phyloP scores from a whole-genome alignment of 2,113 vertebrate species.

The Antidorcas marsupialis region DNA sequence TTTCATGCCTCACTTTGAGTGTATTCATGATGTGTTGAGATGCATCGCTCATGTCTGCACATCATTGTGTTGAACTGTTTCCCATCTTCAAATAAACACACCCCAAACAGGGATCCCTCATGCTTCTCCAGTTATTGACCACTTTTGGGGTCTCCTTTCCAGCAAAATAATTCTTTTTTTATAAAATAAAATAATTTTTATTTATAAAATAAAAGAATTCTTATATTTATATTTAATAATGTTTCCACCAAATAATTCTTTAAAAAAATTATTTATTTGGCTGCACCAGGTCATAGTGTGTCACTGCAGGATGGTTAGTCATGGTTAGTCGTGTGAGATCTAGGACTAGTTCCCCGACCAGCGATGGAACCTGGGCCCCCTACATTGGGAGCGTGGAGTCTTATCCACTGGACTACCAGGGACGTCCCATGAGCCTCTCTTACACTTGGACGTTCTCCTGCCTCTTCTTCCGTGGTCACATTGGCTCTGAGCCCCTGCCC shows the following conservation, averaged over 20 bases:
- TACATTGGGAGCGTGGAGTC: neutral
- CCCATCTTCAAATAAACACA: neutral
- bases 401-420: neutral
- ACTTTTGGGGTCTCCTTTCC: neutral
- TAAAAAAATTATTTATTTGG: neutral
- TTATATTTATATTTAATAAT: too few species aligned
- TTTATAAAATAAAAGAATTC: too few species aligned
- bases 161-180: neutral
- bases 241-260: neutral
- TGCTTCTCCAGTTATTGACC: neutral
- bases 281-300: neutral
- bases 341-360: neutral
- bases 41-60: neutral
- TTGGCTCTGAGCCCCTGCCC: neutral
- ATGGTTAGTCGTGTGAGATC: neutral
- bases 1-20: neutral
- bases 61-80: neutral
- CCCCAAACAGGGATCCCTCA: fast-evolving
- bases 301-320: neutral
- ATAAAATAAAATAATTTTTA: neutral
- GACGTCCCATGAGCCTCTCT: neutral
- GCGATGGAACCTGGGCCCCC: neutral
- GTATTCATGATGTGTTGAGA: fast-evolving
- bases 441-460: neutral
- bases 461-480: neutral